Conservation (phyloP, 2,113 vertebrate genomes). For the Amia ocellicauda region DNA sequence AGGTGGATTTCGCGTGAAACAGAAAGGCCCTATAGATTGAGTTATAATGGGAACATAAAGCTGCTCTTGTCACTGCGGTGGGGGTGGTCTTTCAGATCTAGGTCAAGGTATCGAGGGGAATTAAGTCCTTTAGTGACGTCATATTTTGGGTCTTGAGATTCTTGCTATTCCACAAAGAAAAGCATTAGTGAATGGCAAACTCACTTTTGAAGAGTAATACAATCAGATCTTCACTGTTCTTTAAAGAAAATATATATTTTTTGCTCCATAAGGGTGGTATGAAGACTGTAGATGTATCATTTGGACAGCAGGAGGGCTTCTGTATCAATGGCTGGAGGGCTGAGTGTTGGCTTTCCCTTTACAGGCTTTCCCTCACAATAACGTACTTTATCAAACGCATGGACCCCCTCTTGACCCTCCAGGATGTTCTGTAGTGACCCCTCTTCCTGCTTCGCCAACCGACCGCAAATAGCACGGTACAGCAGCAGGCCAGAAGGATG, state of each 20-base stretch:
- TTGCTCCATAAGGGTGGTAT: too few relatives aligned
- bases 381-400: constrained; percentile 65
- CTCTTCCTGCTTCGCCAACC: constrained; percentile 62
- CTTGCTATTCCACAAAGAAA: too few relatives aligned
- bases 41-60: constrained; percentile 11
- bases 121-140: too few relatives aligned
- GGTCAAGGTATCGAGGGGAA: too few relatives aligned
- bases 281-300: too few relatives aligned
- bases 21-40: not conserved
- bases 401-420: constrained; percentile 44
- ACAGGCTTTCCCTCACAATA: constrained; percentile 57
- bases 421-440: constrained; percentile 64
- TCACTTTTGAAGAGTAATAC: too few relatives aligned
- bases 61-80: constrained; percentile 10
- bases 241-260: too few relatives aligned
- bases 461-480: constrained; percentile 57
- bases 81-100: not conserved
- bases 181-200: too few relatives aligned
- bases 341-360: not conserved
- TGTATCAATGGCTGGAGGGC: too few relatives aligned
- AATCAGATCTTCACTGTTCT: too few relatives aligned
- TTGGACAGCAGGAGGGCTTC: too few relatives aligned
- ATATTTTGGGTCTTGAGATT: too few relatives aligned
- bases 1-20: not conserved
- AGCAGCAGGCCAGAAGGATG: constrained; percentile 72